phyloP scores from a whole-genome alignment of 1,140 invertebrate genomes.

The Maconellicoccus hirsutus region DNA sequence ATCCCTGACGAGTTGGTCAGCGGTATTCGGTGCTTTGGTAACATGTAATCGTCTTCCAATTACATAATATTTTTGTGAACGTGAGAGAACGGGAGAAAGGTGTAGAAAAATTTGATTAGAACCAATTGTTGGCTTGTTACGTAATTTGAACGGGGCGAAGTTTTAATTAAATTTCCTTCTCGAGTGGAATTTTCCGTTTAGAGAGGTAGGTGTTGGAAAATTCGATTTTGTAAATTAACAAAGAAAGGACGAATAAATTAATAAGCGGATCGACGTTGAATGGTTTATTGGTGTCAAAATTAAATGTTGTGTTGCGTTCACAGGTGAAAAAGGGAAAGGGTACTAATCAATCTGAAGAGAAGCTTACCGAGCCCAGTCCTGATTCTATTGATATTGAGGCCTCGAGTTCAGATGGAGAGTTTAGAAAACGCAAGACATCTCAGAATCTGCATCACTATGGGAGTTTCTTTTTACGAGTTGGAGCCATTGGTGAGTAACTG shows the following conservation, averaged over 20 bases:
- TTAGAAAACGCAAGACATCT: constrained; percentile 74
- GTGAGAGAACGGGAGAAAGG: no score
- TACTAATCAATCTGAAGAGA: constrained; percentile 32
- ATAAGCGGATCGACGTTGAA: no score
- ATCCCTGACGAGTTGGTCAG: background rate
- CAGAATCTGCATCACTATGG: constrained; percentile 88
- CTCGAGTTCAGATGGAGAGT: constrained; percentile 36
- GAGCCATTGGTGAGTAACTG: constrained; percentile 69
- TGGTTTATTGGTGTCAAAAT: no score
- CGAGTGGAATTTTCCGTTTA: background rate
- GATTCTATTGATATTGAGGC: constrained; percentile 16
- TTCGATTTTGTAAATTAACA: no score
- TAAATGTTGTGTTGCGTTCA: background rate
- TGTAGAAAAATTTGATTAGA: no score
- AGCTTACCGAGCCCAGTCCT: constrained; percentile 26
- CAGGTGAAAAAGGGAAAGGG: background rate
- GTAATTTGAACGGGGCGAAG: background rate
- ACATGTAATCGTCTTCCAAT: no score
- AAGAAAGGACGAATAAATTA: no score
- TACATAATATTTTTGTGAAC: no score
- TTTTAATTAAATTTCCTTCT: background rate
- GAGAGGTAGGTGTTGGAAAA: background rate
- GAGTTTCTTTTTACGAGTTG: constrained; percentile 90
- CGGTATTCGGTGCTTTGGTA: background rate
- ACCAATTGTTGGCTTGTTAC: no score